Base-by-base conservation (phyloP, 2,113 vertebrate genomes). In the Macaca nemestrina region DNA sequence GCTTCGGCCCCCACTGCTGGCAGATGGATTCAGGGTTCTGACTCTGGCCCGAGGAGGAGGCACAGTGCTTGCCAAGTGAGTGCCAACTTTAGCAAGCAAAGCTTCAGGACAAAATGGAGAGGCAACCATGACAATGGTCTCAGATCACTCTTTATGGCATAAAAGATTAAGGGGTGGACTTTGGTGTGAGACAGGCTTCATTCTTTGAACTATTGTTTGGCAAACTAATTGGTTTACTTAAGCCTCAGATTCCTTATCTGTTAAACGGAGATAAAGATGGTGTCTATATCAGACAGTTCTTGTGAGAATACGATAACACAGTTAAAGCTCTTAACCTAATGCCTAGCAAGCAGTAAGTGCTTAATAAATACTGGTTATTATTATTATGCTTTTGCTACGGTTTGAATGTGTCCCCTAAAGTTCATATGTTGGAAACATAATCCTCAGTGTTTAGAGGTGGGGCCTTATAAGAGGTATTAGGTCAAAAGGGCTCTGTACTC, bases 81-180 rank as follows among this genome's bases (percentile, higher is more conserved):
- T 35, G 8, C 55, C 0, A 0, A 32, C 1, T 40, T 25, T 4
- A 70, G 55, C 38, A 35, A 73, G 72, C 14, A 45, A 30, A 45
- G 20, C 80, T 52, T 75, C 70, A 2, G n/a, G 38, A 68, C 20
- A 14, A 75, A 88, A 59, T 0, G 27, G 43, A 88, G 70, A 92
- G 43, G 70, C 5, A 0, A 5, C 2, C 0, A 2, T 16, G 83
- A 76, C 57, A 0, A 11, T 0, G 9, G 59, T 13, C 45, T 8
- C 27, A 48, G 57, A 45, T 14, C 0, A 5, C 40, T 82, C 64
- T 81, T n/a, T 50, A 27, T 2, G 11, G 43, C 27, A 10, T 35
- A 13, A 72, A 87, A 17, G 88, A 57, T 67, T 50, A 81, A 61
- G 64, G 55, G 32, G 18, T 14, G 45, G 22, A 14, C 40, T 84